Evolutionary conservation across 2,113 vertebrate genomes (phyloP).

Genomic region (Balaeniceps rex): DNA sequence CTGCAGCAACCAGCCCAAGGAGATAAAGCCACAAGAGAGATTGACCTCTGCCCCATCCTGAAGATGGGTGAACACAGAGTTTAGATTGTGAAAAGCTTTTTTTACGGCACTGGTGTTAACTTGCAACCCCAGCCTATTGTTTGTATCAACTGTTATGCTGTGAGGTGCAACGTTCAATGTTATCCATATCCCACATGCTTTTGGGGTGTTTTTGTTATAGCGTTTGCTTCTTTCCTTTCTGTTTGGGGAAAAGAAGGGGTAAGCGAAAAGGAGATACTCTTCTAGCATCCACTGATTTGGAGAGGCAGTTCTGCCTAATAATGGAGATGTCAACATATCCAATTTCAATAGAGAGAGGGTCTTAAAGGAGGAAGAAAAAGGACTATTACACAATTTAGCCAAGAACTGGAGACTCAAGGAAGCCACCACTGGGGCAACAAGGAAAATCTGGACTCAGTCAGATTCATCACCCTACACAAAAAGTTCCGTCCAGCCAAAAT

Average conservation of each 20-base stretch:
- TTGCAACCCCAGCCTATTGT: background rate
- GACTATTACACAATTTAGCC: background rate
- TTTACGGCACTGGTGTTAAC: background rate
- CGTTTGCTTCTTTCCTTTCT: background rate
- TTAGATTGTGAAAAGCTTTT: background rate
- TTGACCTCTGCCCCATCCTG: background rate
- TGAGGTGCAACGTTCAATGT: background rate
- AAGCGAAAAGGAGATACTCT: background rate
- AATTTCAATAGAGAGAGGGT: background rate
- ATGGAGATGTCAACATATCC: accelerated
- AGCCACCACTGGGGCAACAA: background rate
- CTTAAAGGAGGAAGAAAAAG: background rate
- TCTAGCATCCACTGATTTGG: accelerated
- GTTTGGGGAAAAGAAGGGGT: background rate
- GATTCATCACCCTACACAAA: background rate
- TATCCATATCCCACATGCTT: background rate
- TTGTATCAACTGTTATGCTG: background rate
- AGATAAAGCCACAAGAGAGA: background rate
- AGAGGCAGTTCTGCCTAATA: background rate
- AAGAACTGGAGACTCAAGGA: background rate
- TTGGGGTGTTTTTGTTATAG: background rate
- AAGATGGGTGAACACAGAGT: background rate
- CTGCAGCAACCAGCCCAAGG: background rate
- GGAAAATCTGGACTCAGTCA: background rate
- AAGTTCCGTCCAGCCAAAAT: background rate